Percentiles rank a stretch among this genome's conserved stretches.
phyloP scores from a whole-genome alignment of 1,140 invertebrate genomes.

The Cephus cinctus region DNA sequence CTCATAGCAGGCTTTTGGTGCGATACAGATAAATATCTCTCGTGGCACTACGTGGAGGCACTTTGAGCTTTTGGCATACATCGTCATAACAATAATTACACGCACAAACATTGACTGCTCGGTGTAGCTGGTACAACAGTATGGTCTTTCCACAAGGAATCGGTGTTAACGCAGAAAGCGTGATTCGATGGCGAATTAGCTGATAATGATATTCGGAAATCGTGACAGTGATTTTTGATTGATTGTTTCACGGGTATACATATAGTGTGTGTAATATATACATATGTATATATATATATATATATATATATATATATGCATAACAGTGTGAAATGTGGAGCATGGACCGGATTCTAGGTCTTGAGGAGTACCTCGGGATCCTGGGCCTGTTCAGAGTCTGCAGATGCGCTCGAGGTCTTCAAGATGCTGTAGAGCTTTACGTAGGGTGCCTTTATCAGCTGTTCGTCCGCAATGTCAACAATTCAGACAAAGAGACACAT shows the following conservation, averaged over 20 bases:
- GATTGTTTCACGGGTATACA: not conserved
- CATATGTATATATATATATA: not conserved
- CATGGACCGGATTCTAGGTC: not conserved
- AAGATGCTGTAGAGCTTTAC: conserved; percentile 93
- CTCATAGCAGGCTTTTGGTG: too few relatives aligned
- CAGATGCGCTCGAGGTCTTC: conserved; percentile 85
- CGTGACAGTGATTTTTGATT: not conserved
- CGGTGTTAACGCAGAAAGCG: too few relatives aligned
- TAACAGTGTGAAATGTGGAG: not conserved
- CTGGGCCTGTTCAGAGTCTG: conserved; percentile 69
- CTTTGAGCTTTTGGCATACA: too few relatives aligned
- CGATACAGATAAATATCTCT: too few relatives aligned
- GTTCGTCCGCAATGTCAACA: conserved; percentile 42
- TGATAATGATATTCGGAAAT: too few relatives aligned
- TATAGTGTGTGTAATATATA: not conserved
- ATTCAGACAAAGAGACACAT: too few relatives aligned
- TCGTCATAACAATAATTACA: too few relatives aligned
- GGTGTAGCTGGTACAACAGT: too few relatives aligned
- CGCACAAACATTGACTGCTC: too few relatives aligned
- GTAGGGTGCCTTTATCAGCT: conserved; percentile 94
- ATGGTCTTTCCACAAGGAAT: too few relatives aligned
- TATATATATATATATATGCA: conserved; percentile 1
- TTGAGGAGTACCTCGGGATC: conserved; percentile 51
- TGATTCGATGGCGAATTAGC: too few relatives aligned
- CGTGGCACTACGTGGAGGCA: too few relatives aligned